Conservation (phyloP, 2,888 invertebrate species). For the Cephus sareptanus region DNA sequence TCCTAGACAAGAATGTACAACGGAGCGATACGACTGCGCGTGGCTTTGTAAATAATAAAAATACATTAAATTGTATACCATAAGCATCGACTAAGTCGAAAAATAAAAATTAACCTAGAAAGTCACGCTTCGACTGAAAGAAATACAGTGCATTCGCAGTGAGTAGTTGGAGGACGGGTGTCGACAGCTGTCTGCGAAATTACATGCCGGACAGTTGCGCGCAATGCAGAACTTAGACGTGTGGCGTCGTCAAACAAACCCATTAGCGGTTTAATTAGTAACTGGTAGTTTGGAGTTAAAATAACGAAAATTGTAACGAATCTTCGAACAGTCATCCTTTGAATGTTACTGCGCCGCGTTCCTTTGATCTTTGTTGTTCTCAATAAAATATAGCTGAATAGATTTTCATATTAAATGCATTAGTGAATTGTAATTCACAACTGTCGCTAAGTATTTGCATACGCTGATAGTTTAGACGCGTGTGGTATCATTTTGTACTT, state of each 20-base stretch:
- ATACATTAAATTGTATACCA: neutral
- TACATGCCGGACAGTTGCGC: neutral
- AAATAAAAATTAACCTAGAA: neutral
- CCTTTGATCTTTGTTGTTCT: neutral
- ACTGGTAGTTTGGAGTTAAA: neutral
- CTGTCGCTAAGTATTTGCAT: neutral
- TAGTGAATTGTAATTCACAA: neutral
- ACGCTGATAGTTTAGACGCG: neutral
- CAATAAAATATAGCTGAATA: neutral
- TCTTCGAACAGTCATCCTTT: neutral
- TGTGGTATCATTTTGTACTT: neutral
- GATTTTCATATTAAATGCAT: neutral
- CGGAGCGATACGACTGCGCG: neutral
- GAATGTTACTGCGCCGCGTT: neutral
- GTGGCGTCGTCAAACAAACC: neutral
- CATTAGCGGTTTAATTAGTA: neutral
- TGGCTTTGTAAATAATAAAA: neutral
- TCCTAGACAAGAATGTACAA: neutral
- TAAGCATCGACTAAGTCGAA: neutral
- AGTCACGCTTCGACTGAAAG: neutral
- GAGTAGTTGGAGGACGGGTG: neutral
- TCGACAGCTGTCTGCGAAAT: neutral
- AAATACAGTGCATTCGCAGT: neutral
- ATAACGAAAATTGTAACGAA: neutral
- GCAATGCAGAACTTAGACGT: neutral